These are phyloP conservation scores for Phthorimaea operculella DNA, from an alignment of 1,140 invertebrate species.

Conservation along the genomic window DNA sequence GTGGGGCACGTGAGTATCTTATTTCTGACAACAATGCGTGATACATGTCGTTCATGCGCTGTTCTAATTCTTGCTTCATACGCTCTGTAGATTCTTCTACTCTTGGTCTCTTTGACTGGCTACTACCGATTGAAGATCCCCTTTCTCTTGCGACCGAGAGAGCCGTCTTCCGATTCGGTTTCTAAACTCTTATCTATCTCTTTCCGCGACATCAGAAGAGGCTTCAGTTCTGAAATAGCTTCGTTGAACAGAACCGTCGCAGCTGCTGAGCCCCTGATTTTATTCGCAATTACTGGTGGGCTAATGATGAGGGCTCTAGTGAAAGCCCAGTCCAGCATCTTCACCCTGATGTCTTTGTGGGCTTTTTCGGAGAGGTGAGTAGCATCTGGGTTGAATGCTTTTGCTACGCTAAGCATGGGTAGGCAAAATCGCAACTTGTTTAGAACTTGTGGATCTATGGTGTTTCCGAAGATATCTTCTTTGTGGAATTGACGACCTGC, in stretches of 20 bases:
- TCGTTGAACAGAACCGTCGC: background rate
- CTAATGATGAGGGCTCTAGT: constrained; percentile 23
- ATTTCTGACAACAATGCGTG: background rate
- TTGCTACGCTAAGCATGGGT: constrained; percentile 17
- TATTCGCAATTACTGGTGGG: constrained; percentile 17
- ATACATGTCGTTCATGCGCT: background rate
- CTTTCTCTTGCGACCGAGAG: background rate
- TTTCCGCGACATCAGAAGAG: background rate
- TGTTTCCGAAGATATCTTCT: constrained; percentile 5
- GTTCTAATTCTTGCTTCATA: background rate
- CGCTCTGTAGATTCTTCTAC: background rate
- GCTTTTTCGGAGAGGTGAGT: constrained; percentile 17
- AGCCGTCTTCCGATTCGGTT: background rate
- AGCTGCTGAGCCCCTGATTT: constrained; percentile 19
- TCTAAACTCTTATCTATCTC: background rate
- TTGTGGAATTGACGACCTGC: background rate
- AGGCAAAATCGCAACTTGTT: constrained; percentile 23
- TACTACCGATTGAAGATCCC: background rate
- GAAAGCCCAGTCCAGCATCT: constrained; percentile 27
- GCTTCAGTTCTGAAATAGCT: background rate
- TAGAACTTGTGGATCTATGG: constrained; percentile 17
- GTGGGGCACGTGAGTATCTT: no score
- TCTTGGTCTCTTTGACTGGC: background rate
- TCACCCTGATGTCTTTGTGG: constrained; percentile 18
- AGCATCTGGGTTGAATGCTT: constrained; percentile 16